Percentiles rank a stretch among this genome's conserved stretches.
These are phyloP conservation scores for Pseudopodoces humilis DNA, from an alignment of 2,113 vertebrate genomes.

Conservation along the genomic window DNA sequence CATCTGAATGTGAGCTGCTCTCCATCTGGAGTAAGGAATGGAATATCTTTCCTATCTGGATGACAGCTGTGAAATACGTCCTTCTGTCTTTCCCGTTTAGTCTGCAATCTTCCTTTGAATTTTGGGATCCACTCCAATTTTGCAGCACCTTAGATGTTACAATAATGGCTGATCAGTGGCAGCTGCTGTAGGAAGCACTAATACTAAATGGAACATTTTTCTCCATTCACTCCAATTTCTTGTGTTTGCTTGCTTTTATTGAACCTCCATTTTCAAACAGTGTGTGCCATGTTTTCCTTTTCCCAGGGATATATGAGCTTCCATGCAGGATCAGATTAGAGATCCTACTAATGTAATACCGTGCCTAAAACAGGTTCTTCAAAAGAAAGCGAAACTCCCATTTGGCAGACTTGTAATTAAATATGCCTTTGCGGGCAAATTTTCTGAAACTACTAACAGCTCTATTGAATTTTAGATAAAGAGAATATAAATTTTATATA, in stretches of 20 bases:
- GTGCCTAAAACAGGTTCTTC: background rate
- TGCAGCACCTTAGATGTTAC: background rate
- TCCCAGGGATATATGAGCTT: background rate
- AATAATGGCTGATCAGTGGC: background rate
- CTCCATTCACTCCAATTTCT: background rate
- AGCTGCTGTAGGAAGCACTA: background rate
- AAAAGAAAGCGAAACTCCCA: background rate
- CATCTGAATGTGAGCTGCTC: background rate
- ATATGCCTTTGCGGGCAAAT: background rate
- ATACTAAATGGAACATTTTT: background rate
- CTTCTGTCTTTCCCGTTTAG: background rate
- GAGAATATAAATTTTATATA: slow-evolving; percentile 12
- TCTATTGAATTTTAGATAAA: slow-evolving; percentile 47
- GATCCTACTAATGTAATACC: background rate
- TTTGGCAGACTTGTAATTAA: slow-evolving; percentile 16
- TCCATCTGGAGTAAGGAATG: background rate
- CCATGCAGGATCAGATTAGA: background rate
- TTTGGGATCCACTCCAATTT: background rate
- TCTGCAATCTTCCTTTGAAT: background rate
- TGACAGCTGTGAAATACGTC: background rate
- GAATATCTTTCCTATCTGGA: background rate
- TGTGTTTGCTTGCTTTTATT: background rate
- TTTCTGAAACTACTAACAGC: background rate
- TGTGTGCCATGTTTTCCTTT: background rate
- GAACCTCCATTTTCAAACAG: background rate